Evolutionary conservation across 2,797 vertebrate species (phyloP), one percentile per base, ranked within the genome.

Genomic region (Heliangelus exortis): DNA sequence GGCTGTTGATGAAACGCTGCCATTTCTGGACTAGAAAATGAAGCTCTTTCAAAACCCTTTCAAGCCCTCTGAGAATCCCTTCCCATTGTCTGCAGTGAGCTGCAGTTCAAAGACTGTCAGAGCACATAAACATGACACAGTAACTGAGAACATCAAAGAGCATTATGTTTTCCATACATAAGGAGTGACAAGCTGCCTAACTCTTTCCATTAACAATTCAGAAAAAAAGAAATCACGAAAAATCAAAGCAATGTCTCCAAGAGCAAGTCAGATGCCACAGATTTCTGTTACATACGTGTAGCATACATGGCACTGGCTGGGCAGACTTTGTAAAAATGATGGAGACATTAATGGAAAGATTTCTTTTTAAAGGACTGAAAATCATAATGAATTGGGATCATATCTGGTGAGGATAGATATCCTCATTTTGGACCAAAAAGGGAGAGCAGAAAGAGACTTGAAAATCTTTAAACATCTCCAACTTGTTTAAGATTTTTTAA

Each of bases 71-170:
- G 45, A 87, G 87, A 74, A 91, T 90, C 21, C 61, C 8, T 96
- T 91, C 81, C 92, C 41, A 94, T 91, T 92, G 91, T 95, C 95
- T 96, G 95, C 71, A 29, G 79, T 7, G 67, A 88, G 76, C 58
- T 1, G 14, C 15, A 8, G 91, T 91, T 95, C 95, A 94, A 96
- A 92, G 85, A 71, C 92, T 97, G 91, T 93, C 95, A 96, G 89
- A 97, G 95, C 92, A 74, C 63, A 75, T 96, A 96, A 97, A 96
- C 96, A 96, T 96, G 93, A 96, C 95, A 92, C 86, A 93, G 94
- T 92, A 96, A 94, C 92, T 95, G 95, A 92, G 91, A 93, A 95
- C 94, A 96, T 96, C 95, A 96, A 96, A 96, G 85, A 74, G 77
- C 83, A 94, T 96, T 96, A 96, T 96, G 92, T 96, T 96, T 96